Conservation (phyloP, 2,888 invertebrate species). For the Pristionchus mayeri region DNA sequence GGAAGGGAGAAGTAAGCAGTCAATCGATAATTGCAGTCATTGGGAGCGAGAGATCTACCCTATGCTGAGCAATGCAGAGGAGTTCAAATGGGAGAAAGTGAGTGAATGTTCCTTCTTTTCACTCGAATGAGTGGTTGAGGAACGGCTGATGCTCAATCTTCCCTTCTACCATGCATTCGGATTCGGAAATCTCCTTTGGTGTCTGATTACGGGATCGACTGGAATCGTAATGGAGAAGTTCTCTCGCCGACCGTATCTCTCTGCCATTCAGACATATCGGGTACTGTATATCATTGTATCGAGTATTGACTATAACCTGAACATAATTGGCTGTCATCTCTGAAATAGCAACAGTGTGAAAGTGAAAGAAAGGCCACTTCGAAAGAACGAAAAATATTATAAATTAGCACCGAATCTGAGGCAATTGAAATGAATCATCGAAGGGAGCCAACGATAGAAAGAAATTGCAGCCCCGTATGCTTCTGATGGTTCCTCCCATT, state of each 20-base stretch:
- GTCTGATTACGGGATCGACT: constrained; percentile 57
- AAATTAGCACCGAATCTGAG: neutral
- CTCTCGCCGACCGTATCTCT: constrained; percentile 7
- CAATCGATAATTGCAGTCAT: neutral
- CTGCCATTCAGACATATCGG: neutral
- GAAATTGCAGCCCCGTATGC: constrained; percentile 80
- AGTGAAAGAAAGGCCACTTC: too few species aligned
- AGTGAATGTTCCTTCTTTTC: neutral
- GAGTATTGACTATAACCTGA: too few species aligned
- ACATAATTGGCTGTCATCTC: too few species aligned
- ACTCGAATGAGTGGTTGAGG: neutral
- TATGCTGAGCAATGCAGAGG: neutral
- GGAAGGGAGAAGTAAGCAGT: neutral
- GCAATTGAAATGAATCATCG: neutral
- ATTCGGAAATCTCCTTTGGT: constrained; percentile 61
- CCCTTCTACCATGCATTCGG: constrained; percentile 75
- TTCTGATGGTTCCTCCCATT: constrained; percentile 87
- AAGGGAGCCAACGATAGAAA: neutral
- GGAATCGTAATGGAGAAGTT: constrained; percentile 39
- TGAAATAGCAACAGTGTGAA: too few species aligned
- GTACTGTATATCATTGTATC: neutral
- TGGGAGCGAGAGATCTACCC: constrained; percentile 24
- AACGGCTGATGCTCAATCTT: constrained; percentile 54
- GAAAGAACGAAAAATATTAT: neutral
- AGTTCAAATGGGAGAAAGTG: constrained; percentile 15